Evolutionary conservation across 2,113 vertebrate genomes (phyloP), one percentile per base, ranked within the genome.

Genomic region (Eurystomus gularis): DNA sequence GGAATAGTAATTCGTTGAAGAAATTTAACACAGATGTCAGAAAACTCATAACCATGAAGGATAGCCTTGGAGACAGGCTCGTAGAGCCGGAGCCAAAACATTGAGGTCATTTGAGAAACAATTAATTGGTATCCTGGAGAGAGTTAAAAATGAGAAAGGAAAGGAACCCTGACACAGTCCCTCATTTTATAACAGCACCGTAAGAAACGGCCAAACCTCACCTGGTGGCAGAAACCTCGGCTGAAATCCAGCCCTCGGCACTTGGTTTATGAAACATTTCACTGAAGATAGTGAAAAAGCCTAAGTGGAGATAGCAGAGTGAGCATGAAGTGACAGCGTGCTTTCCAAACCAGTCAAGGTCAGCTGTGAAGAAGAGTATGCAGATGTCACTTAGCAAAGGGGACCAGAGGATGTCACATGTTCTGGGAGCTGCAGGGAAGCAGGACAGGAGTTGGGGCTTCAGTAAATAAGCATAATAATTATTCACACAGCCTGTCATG

Each of bases 1-100:
- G 94, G 93, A 93, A 95, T 86, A 91, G 86, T 35, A 92, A 94
- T 88, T 62, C 94, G 77, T 78, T 87, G 83, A 64, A 84, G 87
- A 94, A 96, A 97, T 96, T 73, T 89, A 97, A 96, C 92, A 77
- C 97, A 97, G 97, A 97, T 97, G 97, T 96, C 97, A 93, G 86
- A 94, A 95, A 97, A 92, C 90, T 97, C 95, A 83, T 84, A 88
- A 96, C 29, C 25, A 26, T 91, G 94, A 97, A 88, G 96, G 92
- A 60, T 37, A 80, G 75, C 86, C 77, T 95, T 71, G 86, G 88
- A 97, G 96, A 82, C 96, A 95, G 96, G 4, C 94, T 90, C 69
- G 85, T 39, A 70, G 92, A 40, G 26, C 28, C 49, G 79, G 66
- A 96, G 96, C 89, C 97, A 97, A 98, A 97, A 95, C 82, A 92